A percentile compares a stretch with the other conserved stretches of the same genome.
Conservation (phyloP, 2,113 vertebrate species). For the Xiphorhynchus elegans region DNA sequence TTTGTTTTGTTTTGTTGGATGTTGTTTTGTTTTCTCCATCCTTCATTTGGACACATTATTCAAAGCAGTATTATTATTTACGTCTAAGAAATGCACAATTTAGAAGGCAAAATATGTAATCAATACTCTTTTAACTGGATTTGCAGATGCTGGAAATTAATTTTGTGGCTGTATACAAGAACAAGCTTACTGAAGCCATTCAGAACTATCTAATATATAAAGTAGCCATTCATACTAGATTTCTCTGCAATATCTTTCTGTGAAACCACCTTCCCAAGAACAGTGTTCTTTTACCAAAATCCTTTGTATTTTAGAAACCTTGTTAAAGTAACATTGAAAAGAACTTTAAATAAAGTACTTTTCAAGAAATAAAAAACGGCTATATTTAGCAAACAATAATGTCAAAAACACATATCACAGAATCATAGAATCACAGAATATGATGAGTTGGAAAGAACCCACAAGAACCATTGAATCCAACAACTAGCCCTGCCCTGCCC, state of each 20-base stretch:
- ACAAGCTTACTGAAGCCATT: background rate
- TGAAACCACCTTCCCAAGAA: background rate
- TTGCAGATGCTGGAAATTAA: background rate
- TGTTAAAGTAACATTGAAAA: background rate
- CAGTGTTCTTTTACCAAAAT: background rate
- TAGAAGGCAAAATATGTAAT: background rate
- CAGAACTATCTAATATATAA: background rate
- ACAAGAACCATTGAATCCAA: background rate
- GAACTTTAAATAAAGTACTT: background rate
- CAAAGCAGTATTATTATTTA: background rate
- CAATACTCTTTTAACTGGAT: constrained; percentile 25
- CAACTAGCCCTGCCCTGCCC: background rate
- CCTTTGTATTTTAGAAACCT: background rate
- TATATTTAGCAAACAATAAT: background rate
- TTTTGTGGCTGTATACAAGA: background rate
- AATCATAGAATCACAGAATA: background rate
- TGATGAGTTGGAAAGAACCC: background rate
- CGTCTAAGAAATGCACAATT: background rate
- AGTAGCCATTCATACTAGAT: background rate
- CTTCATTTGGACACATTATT: background rate
- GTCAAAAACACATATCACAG: background rate
- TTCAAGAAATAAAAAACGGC: background rate
- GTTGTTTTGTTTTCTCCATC: background rate
- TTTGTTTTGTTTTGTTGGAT: background rate
- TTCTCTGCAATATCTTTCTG: background rate